Evolutionary conservation across 2,888 invertebrate species (phyloP), one percentile per base, ranked within the genome.

Genomic region (Polia nebulosa): DNA sequence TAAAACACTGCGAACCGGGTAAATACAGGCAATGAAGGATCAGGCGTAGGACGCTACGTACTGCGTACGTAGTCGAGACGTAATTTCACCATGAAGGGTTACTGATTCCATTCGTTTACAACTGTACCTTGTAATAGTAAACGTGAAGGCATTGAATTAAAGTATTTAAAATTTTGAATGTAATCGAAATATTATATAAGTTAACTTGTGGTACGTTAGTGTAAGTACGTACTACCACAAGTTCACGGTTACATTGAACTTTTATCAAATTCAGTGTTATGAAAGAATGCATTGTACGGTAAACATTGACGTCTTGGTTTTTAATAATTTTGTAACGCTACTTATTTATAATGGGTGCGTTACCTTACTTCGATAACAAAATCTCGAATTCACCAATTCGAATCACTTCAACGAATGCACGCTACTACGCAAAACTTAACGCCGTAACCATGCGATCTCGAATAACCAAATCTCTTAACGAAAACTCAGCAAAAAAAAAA

Each of bases 1-100:
- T 94, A 91, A 93, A 94, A 89, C 91, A 89, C 85, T 83, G 88
- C 87, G 87, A 86, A 85, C 83, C 87, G 87, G 81, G 90, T 90
- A 92, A 92, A 93, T 92, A 91, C 90, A 81, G 85, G 81, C 91
- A 86, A 89, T 88, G 86, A 87, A 86, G 85, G 82, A 85, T 80
- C 81, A 78, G 82, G 52, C 20, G 32, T 52, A 52, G 32, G 80
- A 81, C 75, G 80, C 82, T 84, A 84, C 83, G 76, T 76, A 85
- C 82, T 84, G 84, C 83, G 76, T 76, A 85, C 82, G 76, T 78
- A 85, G 88, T 89, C 88, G 87, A 89, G 85, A 87, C 88, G 86
- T 80, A n/a, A 85, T 89, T 84, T 76, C 63, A 68, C 45, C 57
- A 68, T 53, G 71, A 55, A 58, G 36, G 7, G 59, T 49, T 72